phyloP scores from a whole-genome alignment of 2,888 invertebrate species.

The Gryllus longicercus region DNA sequence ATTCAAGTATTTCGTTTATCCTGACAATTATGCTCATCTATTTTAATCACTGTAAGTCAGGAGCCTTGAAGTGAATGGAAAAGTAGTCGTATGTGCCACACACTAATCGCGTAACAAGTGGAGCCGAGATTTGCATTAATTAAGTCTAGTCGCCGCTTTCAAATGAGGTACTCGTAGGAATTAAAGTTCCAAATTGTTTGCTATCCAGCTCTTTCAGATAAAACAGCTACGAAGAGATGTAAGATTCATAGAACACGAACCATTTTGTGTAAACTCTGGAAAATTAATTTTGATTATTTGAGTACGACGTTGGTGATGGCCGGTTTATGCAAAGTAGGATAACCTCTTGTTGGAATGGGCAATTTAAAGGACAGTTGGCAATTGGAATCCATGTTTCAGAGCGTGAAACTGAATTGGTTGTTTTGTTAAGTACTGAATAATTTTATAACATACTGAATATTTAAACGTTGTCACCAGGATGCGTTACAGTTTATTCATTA shows the following conservation, averaged over 20 bases:
- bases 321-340: background rate
- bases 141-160: background rate
- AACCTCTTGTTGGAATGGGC: background rate
- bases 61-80: too few relatives aligned
- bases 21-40: too few relatives aligned
- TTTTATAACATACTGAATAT: background rate
- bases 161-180: background rate
- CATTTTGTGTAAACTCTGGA: background rate
- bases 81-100: background rate
- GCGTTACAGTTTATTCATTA: background rate
- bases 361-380: background rate
- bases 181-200: background rate
- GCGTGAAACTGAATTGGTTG: background rate
- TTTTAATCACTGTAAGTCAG: too few relatives aligned
- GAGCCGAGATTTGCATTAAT: background rate
- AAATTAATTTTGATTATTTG: constrained; percentile 17
- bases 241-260: background rate
- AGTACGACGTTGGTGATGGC: background rate
- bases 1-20: too few relatives aligned
- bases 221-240: background rate
- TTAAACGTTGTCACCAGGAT: background rate
- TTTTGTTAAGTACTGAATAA: background rate
- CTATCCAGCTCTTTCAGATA: background rate
- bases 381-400: background rate
- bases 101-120: background rate